phyloP scores from a whole-genome alignment of 2,888 invertebrate genomes.

The Ischnus inquisitorius region DNA sequence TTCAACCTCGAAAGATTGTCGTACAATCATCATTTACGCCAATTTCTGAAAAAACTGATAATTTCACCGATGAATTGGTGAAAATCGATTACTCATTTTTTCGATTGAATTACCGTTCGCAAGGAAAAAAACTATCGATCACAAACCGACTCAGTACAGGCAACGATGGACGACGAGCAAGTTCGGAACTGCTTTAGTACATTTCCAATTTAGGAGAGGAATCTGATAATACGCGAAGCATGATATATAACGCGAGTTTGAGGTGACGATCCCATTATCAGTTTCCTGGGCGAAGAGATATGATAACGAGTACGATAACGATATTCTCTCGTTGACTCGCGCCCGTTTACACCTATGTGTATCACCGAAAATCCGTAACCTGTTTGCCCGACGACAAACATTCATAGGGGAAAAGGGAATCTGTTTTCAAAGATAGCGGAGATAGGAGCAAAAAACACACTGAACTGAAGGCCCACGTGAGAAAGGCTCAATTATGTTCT shows the following conservation, averaged over 20 bases:
- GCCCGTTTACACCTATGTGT: constrained; percentile 46
- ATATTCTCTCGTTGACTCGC: constrained; percentile 14
- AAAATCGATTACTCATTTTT: not conserved
- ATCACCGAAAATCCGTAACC: constrained; percentile 63
- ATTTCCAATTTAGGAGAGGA: constrained; percentile 36
- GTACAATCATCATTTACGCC: not conserved
- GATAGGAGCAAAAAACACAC: constrained; percentile 8
- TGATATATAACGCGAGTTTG: constrained; percentile 10
- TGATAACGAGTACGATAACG: constrained; percentile 42
- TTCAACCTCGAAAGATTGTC: not conserved
- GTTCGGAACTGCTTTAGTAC: not conserved
- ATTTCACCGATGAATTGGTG: not conserved
- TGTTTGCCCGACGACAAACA: constrained; percentile 52
- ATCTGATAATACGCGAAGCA: not conserved
- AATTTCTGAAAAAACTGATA: not conserved
- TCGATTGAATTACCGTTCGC: not conserved
- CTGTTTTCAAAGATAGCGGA: constrained; percentile 47
- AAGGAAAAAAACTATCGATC: not conserved
- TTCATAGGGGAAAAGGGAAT: constrained; percentile 21
- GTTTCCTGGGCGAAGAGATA: constrained; percentile 41
- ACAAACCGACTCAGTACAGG: not conserved
- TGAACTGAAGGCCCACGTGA: not conserved
- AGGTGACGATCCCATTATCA: constrained; percentile 53
- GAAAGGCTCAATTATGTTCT: not conserved
- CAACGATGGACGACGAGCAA: not conserved